These are phyloP conservation scores for Aphrocallistes beatrix DNA, from an alignment of 37 sponge, comb jelly and placozoan genomes.

Conservation along the genomic window DNA sequence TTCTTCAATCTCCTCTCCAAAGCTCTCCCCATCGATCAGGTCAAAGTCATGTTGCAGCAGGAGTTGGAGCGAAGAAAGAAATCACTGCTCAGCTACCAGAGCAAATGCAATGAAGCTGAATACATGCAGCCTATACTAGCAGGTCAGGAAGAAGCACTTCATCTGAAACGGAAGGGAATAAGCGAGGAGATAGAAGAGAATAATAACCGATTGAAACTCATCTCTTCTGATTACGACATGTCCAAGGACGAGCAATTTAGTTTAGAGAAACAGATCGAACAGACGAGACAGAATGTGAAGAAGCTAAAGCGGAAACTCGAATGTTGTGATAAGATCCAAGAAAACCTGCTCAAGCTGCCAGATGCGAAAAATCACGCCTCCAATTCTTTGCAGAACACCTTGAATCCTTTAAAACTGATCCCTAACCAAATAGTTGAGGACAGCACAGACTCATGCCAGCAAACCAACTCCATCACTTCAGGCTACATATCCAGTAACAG, in stretches of 20 bases:
- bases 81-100: not conserved
- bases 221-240: not conserved
- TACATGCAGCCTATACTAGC: not conserved
- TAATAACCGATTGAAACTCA: not conserved
- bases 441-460: not conserved
- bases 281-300: not conserved
- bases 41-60: not conserved
- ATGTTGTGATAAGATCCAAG: not conserved
- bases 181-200: not conserved
- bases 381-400: not conserved
- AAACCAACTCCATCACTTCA: not conserved
- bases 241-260: not conserved
- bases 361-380: not conserved
- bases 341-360: not conserved
- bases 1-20: not conserved
- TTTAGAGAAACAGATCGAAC: not conserved
- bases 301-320: not conserved
- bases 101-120: not conserved
- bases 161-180: not conserved
- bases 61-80: slow-evolving; percentile 1
- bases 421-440: not conserved
- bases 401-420: not conserved
- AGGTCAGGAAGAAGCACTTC: not conserved
- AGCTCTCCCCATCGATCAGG: slow-evolving; percentile 1
- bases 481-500: not conserved